A percentile compares a stretch with the other conserved stretches of the same genome.
These are phyloP conservation scores for Gymnothorax javanicus DNA, from an alignment of 2,797 vertebrate species.

Conservation along the genomic window DNA sequence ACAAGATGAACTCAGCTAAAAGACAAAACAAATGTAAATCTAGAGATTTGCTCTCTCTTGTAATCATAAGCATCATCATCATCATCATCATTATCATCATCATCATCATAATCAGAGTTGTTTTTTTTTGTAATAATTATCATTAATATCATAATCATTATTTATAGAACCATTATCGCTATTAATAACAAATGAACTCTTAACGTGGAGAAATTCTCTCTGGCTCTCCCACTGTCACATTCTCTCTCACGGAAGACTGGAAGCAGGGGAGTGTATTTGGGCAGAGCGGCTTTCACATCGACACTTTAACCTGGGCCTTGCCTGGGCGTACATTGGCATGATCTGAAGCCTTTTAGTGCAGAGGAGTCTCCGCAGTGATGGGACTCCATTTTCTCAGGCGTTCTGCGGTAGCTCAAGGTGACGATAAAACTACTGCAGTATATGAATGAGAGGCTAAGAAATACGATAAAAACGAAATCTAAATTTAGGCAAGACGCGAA, in stretches of 20 bases:
- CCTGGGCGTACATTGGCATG: neutral
- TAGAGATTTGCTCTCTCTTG: slow-evolving; percentile 41
- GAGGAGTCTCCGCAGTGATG: neutral
- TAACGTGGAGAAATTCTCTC: slow-evolving; percentile 71
- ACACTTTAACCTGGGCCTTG: neutral
- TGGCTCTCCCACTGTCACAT: slow-evolving; percentile 52
- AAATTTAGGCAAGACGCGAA: neutral
- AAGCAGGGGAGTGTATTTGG: slow-evolving; percentile 16
- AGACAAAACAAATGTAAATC: slow-evolving; percentile 41
- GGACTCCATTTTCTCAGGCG: neutral
- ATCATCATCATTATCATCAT: slow-evolving; percentile 27
- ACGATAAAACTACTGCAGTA: neutral
- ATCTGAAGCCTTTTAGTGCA: neutral
- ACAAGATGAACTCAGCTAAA: slow-evolving; percentile 49
- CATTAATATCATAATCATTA: slow-evolving; percentile 33
- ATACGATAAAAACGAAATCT: neutral
- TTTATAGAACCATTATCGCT: slow-evolving; percentile 56
- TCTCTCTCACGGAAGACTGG: slow-evolving; percentile 35
- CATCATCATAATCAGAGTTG: slow-evolving; percentile 23
- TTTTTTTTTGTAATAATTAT: slow-evolving; percentile 39
- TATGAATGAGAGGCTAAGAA: neutral
- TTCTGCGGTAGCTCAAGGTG: neutral
- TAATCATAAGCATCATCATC: slow-evolving; percentile 37
- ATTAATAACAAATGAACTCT: slow-evolving; percentile 57
- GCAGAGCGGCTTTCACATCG: neutral